These are phyloP conservation scores for Eilema caniola DNA, from an alignment of 2,888 invertebrate species.

Conservation along the genomic window DNA sequence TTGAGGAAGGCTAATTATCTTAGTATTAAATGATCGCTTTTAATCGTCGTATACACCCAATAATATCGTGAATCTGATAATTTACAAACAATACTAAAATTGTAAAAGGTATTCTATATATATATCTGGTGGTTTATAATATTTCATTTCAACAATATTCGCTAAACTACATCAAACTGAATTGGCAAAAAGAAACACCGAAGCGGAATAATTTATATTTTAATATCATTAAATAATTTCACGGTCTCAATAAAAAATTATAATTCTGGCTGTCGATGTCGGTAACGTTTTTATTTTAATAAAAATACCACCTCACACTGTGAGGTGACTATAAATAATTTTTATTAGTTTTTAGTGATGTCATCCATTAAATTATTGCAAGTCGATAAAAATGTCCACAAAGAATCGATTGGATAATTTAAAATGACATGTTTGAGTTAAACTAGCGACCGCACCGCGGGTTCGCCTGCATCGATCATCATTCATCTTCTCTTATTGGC, in stretches of 20 bases:
- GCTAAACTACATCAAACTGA: background rate
- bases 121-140: background rate
- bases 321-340: slow-evolving; percentile 39
- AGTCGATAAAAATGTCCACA: slow-evolving; percentile 62
- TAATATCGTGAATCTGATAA: background rate
- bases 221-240: slow-evolving; percentile 7
- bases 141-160: background rate
- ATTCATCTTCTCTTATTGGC: slow-evolving; percentile 46
- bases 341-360: slow-evolving; percentile 44
- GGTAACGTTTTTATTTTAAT: slow-evolving; percentile 12
- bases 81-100: background rate
- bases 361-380: slow-evolving; percentile 56
- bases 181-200: slow-evolving; percentile 3
- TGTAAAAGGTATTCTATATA: background rate
- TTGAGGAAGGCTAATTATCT: background rate
- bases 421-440: slow-evolving; percentile 60
- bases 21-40: background rate
- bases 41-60: background rate
- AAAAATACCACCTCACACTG: slow-evolving; percentile 36
- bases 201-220: slow-evolving; percentile 8
- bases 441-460: slow-evolving; percentile 45
- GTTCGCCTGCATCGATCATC: slow-evolving; percentile 49
- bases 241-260: background rate
- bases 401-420: slow-evolving; percentile 62
- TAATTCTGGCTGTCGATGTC: background rate